Evolutionary conservation across 2,888 invertebrate species (phyloP).

Genomic region (Drosophila fungiperda): DNA sequence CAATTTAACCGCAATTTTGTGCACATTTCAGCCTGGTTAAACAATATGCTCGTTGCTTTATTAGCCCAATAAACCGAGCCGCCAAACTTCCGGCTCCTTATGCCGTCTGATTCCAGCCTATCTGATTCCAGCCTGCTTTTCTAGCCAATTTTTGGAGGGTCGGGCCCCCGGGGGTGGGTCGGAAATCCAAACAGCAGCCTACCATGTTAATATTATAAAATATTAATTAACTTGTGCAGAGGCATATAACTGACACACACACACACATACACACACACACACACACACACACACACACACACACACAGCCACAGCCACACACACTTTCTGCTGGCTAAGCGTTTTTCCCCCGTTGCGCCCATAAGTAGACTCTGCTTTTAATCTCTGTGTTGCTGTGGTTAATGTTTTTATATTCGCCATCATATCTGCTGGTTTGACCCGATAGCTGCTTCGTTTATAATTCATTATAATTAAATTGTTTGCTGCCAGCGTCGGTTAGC

Average conservation of each 20-base stretch:
- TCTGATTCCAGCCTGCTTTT: not conserved
- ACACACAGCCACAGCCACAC: not conserved
- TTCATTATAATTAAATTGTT: slow-evolving; percentile 78
- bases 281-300: slow-evolving; percentile 8
- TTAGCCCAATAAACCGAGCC: slow-evolving; percentile 63
- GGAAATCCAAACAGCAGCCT: slow-evolving; percentile 52
- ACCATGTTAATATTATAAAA: slow-evolving; percentile 75
- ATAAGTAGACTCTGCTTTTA: slow-evolving; percentile 45
- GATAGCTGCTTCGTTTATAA: slow-evolving; percentile 68
- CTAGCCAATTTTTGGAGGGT: slow-evolving; percentile 1
- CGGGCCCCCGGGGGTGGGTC: slow-evolving; percentile 22
- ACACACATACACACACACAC: slow-evolving; percentile 13
- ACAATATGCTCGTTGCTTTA: slow-evolving; percentile 65
- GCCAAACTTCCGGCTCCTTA: not conserved
- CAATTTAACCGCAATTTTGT: slow-evolving; percentile 63
- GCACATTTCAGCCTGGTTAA: slow-evolving; percentile 71
- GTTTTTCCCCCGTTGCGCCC: slow-evolving; percentile 37
- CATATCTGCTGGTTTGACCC: slow-evolving; percentile 46
- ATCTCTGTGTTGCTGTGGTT: slow-evolving; percentile 38
- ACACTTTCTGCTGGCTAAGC: slow-evolving; percentile 1
- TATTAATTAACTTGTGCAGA: slow-evolving; percentile 71
- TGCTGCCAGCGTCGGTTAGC: slow-evolving; percentile 49
- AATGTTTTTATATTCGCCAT: slow-evolving; percentile 10
- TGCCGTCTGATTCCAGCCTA: not conserved
- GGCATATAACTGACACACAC: slow-evolving; percentile 3